Evolutionary conservation across 2,888 invertebrate species (phyloP).

Genomic region (Serripes groenlandicus): DNA sequence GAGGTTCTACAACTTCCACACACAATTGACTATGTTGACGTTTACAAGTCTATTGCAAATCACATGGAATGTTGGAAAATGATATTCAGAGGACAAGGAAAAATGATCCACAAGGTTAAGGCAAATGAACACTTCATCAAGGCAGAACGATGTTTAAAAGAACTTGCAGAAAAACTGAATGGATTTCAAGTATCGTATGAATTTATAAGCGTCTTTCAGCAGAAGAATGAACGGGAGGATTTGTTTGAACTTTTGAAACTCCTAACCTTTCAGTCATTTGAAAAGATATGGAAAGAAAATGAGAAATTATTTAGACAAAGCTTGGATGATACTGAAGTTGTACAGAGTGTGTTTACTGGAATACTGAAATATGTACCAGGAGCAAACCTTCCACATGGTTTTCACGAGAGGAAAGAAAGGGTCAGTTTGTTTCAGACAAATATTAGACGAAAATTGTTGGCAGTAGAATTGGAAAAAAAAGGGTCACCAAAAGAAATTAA

Average conservation of each 20-base stretch:
- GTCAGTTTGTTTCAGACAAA: not conserved
- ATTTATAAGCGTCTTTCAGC: not conserved
- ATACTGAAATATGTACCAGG: not conserved
- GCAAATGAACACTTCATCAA: not conserved
- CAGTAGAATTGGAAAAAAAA: not conserved
- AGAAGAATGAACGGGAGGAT: not conserved
- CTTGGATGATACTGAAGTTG: not conserved
- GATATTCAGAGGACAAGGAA: slow-evolving; percentile 17
- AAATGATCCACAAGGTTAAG: not conserved
- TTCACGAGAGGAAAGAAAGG: not conserved
- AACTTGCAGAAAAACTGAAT: not conserved
- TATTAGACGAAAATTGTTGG: not conserved
- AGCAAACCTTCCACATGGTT: not conserved
- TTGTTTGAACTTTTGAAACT: not conserved
- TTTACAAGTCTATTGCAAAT: slow-evolving; percentile 6
- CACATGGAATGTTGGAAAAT: slow-evolving; percentile 32
- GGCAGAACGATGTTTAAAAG: not conserved
- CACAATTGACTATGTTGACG: not conserved
- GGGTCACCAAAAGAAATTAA: not conserved
- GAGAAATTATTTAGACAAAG: not conserved
- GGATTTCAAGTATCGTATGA: not conserved
- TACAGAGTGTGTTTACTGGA: not conserved
- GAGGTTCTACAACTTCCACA: not conserved
- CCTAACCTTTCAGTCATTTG: not conserved
- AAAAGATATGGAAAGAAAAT: not conserved